Percentiles rank a stretch among this genome's conserved stretches.
These are phyloP conservation scores for Agrilus biguttatus DNA, from an alignment of 2,888 invertebrate species.

Conservation along the genomic window DNA sequence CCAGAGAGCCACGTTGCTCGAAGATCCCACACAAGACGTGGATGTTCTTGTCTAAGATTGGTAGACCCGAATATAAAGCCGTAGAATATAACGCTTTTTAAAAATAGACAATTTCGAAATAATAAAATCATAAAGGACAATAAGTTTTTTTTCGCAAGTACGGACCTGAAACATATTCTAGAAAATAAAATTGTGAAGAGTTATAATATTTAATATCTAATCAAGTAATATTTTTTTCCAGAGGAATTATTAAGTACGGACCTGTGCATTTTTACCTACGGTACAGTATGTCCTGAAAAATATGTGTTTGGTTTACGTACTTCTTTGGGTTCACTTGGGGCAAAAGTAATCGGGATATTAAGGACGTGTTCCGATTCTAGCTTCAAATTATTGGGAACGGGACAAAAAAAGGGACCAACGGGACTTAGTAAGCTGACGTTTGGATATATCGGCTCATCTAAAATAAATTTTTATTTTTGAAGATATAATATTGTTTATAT, in stretches of 20 bases:
- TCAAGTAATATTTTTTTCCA: no score
- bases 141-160: no score
- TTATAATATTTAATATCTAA: no score
- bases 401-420: slow-evolving; percentile 10
- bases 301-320: slow-evolving; percentile 7
- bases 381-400: slow-evolving; percentile 3
- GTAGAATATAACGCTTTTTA: slow-evolving; percentile 12
- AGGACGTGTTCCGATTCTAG: slow-evolving; percentile 13
- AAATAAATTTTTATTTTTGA: slow-evolving; percentile 1
- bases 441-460: slow-evolving; percentile 9
- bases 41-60: slow-evolving; percentile 21
- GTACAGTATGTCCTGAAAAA: no score
- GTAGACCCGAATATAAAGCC: slow-evolving; percentile 15
- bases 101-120: background rate
- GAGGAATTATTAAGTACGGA: no score
- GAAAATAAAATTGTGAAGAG: no score
- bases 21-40: slow-evolving; percentile 16
- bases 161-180: no score
- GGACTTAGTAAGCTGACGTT: slow-evolving; percentile 9
- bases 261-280: no score
- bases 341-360: slow-evolving; percentile 15
- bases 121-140: no score
- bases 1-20: slow-evolving; percentile 14
- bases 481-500: background rate
- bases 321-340: slow-evolving; percentile 9